Conservation (phyloP, 2,113 vertebrate genomes). For the Proterorhinus semilunaris region DNA sequence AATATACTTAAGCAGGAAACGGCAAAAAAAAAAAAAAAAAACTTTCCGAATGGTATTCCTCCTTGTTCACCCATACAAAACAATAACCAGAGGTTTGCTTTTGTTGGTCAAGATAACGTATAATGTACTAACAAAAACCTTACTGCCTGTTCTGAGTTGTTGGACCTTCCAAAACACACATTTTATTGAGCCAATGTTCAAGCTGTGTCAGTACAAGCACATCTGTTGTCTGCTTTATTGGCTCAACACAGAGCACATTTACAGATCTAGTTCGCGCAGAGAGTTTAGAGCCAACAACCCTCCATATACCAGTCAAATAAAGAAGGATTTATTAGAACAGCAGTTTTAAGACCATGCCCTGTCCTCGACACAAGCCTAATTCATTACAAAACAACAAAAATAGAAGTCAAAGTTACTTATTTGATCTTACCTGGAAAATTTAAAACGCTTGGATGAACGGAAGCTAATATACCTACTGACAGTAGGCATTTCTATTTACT, state of each 20-base stretch:
- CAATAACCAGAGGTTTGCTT: background rate
- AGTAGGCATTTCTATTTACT: constrained; percentile 55
- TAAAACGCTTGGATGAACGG: constrained; percentile 66
- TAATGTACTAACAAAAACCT: too few species aligned
- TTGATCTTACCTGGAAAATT: constrained; percentile 62
- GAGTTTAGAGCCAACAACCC: background rate
- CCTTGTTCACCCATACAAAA: background rate
- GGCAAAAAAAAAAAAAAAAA: too few species aligned
- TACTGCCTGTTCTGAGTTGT: background rate
- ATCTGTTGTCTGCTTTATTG: constrained; percentile 15
- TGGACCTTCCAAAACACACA: background rate
- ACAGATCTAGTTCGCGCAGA: background rate
- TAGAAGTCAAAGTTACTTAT: background rate
- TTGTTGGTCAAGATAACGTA: background rate
- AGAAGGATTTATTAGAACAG: background rate
- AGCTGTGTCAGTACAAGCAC: background rate
- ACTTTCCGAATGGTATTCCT: too few species aligned
- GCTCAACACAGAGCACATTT: background rate
- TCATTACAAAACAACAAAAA: background rate
- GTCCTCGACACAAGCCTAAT: constrained; percentile 15
- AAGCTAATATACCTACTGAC: constrained; percentile 74
- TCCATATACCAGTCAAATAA: background rate
- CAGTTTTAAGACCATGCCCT: background rate
- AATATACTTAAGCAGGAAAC: background rate
- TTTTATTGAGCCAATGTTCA: constrained; percentile 13